A percentile compares a stretch with the other conserved stretches of the same genome.
phyloP scores from a whole-genome alignment of 1,140 invertebrate genomes.

The Uloborus diversus region DNA sequence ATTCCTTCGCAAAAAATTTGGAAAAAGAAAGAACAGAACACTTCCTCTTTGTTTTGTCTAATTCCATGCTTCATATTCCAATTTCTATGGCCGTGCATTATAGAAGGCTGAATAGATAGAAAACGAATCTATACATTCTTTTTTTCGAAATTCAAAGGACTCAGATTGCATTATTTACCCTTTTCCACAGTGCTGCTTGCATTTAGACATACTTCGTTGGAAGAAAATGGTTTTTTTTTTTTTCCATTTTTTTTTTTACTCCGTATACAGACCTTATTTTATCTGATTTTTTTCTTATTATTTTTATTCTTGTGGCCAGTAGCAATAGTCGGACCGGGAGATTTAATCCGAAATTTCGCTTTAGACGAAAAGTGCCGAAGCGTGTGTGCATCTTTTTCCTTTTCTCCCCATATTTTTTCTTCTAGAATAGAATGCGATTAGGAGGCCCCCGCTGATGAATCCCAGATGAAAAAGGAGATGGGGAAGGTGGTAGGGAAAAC shows the following conservation, averaged over 20 bases:
- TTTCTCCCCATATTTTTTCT: background rate
- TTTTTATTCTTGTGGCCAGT: conserved; percentile 27
- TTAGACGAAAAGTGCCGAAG: conserved; percentile 54
- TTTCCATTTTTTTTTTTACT: background rate
- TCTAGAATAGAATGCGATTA: conserved; percentile 50
- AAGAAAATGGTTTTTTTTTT: background rate
- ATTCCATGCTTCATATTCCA: background rate
- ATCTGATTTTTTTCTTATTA: background rate
- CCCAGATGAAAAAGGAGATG: conserved; percentile 51
- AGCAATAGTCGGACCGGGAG: conserved; percentile 31
- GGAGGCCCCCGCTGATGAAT: conserved; percentile 46
- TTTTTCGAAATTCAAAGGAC: background rate
- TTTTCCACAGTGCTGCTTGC: background rate
- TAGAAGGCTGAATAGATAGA: background rate
- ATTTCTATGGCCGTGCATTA: background rate
- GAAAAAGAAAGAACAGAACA: background rate
- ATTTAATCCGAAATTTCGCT: conserved; percentile 54
- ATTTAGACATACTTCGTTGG: conserved; percentile 15
- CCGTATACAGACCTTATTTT: conserved; percentile 3
- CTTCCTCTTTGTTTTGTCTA: conserved; percentile 5
- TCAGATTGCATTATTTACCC: conserved; percentile 40
- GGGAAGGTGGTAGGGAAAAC: background rate
- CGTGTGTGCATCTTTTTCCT: conserved; percentile 14
- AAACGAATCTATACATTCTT: background rate
- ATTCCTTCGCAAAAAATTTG: background rate